Base-by-base conservation (phyloP, 2,888 invertebrate species). In the Bombylius major region DNA sequence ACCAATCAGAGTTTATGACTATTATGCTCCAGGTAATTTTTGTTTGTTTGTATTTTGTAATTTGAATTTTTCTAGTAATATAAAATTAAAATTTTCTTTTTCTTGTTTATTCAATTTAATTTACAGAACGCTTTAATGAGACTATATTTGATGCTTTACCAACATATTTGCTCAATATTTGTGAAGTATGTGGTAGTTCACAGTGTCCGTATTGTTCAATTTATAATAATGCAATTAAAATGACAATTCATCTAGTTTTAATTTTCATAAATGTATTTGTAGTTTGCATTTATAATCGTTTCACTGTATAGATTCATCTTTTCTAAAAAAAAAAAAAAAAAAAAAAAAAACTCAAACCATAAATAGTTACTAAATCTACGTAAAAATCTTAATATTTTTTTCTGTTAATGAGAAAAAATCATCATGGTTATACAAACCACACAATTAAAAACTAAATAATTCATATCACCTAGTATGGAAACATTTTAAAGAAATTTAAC, bases 181-280 rank as follows among this genome's bases (percentile, higher is more conserved):
- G 94, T 72, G 92, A 93, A 70, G 93, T 94, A 8, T 94, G 94
- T 70, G 94, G 93, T 58, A 93, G 92, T 54, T 93, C 92, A 49
- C 93, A 93, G 71, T 94, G 93, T 70, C 92, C 93, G 0, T 93
- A 93, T 75, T 93, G 93, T 73, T 83, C 87, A 53, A 87, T 90
- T 63, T 91, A 89, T 76, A 91, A 89, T 72, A 73, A 78, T 5
- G 84, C 39, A 42, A 42, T 42, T 42, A 42, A 42, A 42, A 42
- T 42, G 39, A 42, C 39, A 11, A 11, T 11, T 11, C 11, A 42
- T 11, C 8, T 42, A 11, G 4, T 42, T 11, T 4, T 42, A 42
- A 11, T 42, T 42, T 42, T 42, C 39, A 4, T 42, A 4, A 11
- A 11, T 11, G 39, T 42, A 11, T 42, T 47, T 8, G 31, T 23